Evolutionary conservation across 1,140 invertebrate species (phyloP), one percentile per base, ranked within the genome.

Genomic region (Eriocheir sinensis): DNA sequence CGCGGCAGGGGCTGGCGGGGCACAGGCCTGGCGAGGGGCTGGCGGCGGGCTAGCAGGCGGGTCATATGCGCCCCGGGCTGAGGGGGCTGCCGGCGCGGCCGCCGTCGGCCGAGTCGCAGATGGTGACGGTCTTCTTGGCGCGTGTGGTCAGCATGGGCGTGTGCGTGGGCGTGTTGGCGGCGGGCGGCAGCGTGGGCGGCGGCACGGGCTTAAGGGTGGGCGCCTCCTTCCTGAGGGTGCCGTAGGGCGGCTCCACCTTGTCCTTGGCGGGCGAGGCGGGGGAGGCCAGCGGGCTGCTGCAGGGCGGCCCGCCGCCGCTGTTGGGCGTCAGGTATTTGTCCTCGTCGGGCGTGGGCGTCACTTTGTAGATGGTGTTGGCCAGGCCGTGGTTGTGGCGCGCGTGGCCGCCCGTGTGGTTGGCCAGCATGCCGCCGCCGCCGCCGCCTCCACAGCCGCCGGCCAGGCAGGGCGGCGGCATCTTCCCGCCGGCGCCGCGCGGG

Each of bases 331-430:
- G 83, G 48, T 53, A 83, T n/a, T 94, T 94, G 80, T 94, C 93
- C 9, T 94, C 93, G 81, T 94, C 93, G 27, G 85, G 27, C 3
- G 86, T 81, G 41, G 93, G 93, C n/a, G 93, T 94, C 27, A 94
- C 93, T 80, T 94, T 94, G 93, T 94, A 94, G 89, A 94, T 94
- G 89, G 93, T 94, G 89, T 91, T 94, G 48, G 89, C 86, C 32
- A 91, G 89, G 85, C 48, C 34, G 89, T 89, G 72, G 89, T 94
- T 94, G 30, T 40, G 38, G 32, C 93, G 93, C 2, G 48, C 89
- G 40, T 48, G 36, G 41, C 21, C 12, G 21, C 60, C 60, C 3
- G 93, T 94, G 48, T 86, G 91, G 81, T 94, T 94, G 41, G 93
- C 89, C 2, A 94, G 93, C 32, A 81, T 85, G 44, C 93, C 91